Conservation (phyloP, 2,797 vertebrate species). For the Molothrus ater region DNA sequence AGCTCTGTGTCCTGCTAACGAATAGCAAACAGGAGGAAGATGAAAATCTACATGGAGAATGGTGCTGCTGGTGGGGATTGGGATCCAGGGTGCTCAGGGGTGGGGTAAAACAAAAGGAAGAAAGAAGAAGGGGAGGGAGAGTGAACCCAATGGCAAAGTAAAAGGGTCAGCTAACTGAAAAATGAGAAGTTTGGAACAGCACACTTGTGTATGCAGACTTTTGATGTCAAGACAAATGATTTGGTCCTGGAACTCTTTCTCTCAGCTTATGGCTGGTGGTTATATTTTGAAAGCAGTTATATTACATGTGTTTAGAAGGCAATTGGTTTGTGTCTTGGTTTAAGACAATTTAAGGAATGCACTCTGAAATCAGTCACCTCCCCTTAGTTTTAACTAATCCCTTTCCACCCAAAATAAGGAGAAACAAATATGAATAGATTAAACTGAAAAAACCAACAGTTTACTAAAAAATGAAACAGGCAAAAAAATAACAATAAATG, state of each 20-base stretch:
- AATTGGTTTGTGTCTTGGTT: not conserved
- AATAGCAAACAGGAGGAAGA: not conserved
- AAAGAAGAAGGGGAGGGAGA: not conserved
- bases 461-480: not conserved
- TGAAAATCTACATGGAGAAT: not conserved
- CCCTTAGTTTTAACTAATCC: not conserved
- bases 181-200: not conserved
- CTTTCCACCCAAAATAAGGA: not conserved
- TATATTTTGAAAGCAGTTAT: not conserved
- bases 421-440: not conserved
- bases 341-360: not conserved
- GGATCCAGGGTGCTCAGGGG: not conserved
- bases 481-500: not conserved
- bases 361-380: not conserved
- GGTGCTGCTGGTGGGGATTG: not conserved
- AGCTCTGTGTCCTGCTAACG: not conserved
- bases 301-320: not conserved
- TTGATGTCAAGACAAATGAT: not conserved
- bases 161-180: not conserved
- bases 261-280: not conserved
- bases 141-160: not conserved
- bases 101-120: not conserved
- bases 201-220: rapidly evolving
- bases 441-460: not conserved
- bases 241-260: not conserved